phyloP scores from a whole-genome alignment of 2,888 invertebrate species.

The Perdita meconis region DNA sequence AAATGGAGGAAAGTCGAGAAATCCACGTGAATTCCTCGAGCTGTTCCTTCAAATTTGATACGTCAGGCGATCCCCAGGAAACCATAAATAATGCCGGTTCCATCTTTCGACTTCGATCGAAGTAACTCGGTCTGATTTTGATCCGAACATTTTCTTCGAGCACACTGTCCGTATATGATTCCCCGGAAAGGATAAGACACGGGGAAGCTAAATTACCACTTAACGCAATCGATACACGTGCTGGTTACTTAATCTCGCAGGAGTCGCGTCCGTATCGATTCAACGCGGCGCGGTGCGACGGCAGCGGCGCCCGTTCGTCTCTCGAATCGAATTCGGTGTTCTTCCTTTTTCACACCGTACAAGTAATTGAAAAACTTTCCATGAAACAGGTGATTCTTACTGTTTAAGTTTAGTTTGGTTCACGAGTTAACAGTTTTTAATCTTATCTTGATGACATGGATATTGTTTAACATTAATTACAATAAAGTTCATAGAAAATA shows the following conservation, averaged over 20 bases:
- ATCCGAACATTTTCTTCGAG: neutral
- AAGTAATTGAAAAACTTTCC: slow-evolving; percentile 1
- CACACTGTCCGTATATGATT: neutral
- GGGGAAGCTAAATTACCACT: slow-evolving; percentile 15
- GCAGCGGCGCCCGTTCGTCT: slow-evolving; percentile 49
- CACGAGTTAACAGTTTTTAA: neutral
- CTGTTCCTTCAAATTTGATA: neutral
- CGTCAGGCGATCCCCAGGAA: neutral
- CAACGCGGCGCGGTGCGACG: slow-evolving; percentile 8
- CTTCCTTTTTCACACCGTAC: slow-evolving; percentile 4
- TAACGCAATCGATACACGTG: slow-evolving; percentile 31
- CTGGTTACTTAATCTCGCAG: slow-evolving; percentile 20
- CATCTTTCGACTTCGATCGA: neutral
- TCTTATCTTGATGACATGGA: neutral
- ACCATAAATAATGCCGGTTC: neutral
- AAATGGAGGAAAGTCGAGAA: neutral
- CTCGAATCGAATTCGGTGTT: slow-evolving; percentile 45
- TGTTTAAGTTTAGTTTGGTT: neutral
- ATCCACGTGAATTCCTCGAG: neutral
- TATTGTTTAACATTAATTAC: too few relatives aligned
- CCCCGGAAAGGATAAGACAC: neutral
- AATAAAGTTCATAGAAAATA: too few relatives aligned
- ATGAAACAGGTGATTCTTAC: neutral
- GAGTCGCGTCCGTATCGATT: slow-evolving; percentile 46
- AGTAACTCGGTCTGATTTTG: neutral